Evolutionary conservation across 2,888 invertebrate species (phyloP), one percentile per base, ranked within the genome.

Genomic region (Acleris emargana): DNA sequence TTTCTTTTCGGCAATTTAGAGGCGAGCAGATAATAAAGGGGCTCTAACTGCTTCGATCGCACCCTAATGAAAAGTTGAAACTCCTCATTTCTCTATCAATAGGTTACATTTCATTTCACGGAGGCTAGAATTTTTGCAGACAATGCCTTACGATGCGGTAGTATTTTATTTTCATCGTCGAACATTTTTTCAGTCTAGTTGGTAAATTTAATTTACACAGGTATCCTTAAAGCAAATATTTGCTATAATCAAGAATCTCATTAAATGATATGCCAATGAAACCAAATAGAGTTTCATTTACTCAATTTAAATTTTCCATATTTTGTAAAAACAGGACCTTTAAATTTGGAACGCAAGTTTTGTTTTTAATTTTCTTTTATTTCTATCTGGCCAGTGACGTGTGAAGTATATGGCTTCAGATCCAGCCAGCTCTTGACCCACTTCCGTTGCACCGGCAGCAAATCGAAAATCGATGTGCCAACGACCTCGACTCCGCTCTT

Each of bases 11-110:
- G 89, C 89, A 93, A 93, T 93, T 93, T 90, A 90, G 84, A 91
- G 87, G 83, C 88, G 85, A 88, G 88, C 81, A 89, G 92, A 93
- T 93, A 93, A 93, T 93, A 93, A 93, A 93, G 91, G 89, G 93
- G 91, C 91, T 90, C 90, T 92, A 91, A 93, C 88, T 90, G 91
- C 86, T 83, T 77, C 86, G 82, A 89, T 89, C 86, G 87, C 86
- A 82, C 91, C 87, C 88, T 91, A 91, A 92, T 92, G 92, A 91
- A 92, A 92, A 89, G 85, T 88, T 83, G 82, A 84, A 87, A 84
- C 84, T 88, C 86, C 79, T 86, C 83, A 87, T 88, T 90, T 84
- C 84, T 84, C 83, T 87, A 88, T 88, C 86, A 85, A 88, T 88
- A 89, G 85, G 77, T 86, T 87, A 81, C 80, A 80, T 82, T 81